Evolutionary conservation across 2,888 invertebrate species (phyloP).

Genomic region (Masnerella sp.): DNA sequence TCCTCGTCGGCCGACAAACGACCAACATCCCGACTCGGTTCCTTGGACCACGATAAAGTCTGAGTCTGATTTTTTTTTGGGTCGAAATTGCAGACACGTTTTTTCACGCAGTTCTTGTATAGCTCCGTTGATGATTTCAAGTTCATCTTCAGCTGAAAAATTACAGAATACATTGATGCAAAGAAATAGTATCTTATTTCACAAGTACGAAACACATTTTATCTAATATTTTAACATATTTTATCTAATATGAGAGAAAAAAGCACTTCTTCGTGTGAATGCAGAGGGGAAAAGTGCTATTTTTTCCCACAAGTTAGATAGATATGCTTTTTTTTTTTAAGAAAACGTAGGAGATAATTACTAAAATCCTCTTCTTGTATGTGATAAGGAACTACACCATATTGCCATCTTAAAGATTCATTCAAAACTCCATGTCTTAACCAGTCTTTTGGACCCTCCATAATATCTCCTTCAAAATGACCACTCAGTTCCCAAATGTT

Average conservation of each 20-base stretch:
- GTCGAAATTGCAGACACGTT: constrained; percentile 83
- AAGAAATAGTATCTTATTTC: too few species aligned
- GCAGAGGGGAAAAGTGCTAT: too few species aligned
- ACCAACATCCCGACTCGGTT: constrained; percentile 82
- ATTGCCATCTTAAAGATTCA: constrained; percentile 79
- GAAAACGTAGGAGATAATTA: too few species aligned
- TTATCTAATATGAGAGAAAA: too few species aligned
- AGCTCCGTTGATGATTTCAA: constrained; percentile 79
- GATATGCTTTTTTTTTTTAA: too few species aligned
- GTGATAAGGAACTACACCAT: constrained; percentile 80
- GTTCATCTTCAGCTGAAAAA: constrained; percentile 76
- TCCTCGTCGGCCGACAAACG: constrained; percentile 82
- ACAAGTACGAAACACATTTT: too few species aligned
- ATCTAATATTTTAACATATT: too few species aligned
- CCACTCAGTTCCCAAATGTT: constrained; percentile 81
- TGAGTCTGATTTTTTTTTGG: constrained; percentile 79
- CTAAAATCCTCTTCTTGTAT: constrained; percentile 80
- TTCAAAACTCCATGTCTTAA: constrained; percentile 78
- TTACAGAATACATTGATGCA: too few species aligned
- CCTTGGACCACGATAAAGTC: constrained; percentile 81
- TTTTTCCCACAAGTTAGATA: too few species aligned
- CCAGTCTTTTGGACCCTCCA: constrained; percentile 75
- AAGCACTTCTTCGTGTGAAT: too few species aligned
- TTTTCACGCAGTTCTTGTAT: constrained; percentile 81
- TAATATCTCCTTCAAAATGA: constrained; percentile 82